Evolutionary conservation across 1,140 invertebrate species (phyloP).

Genomic region (Sminthurinus signatus): DNA sequence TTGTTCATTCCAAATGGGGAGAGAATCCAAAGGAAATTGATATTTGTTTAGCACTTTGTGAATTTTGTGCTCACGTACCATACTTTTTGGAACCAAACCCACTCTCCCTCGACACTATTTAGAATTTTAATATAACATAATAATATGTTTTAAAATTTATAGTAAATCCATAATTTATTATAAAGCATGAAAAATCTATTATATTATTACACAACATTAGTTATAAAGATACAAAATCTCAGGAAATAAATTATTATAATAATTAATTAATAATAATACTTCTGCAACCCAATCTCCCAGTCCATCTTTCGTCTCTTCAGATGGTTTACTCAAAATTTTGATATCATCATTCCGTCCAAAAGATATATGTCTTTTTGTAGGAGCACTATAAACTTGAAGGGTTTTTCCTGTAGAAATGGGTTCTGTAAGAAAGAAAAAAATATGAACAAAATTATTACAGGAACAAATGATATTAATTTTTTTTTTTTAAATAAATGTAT

Average conservation of each 20-base stretch:
- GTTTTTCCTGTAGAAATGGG: constrained; percentile 24
- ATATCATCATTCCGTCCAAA: constrained; percentile 30
- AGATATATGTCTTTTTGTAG: constrained; percentile 30
- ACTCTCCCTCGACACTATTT: constrained; percentile 25
- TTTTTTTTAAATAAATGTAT: too few relatives aligned
- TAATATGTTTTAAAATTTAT: background rate
- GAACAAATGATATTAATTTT: too few relatives aligned
- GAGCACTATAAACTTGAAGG: constrained; percentile 15
- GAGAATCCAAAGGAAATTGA: too few relatives aligned
- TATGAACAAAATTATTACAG: too few relatives aligned
- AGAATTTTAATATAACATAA: background rate
- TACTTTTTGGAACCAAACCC: constrained; percentile 29
- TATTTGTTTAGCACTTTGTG: too few relatives aligned
- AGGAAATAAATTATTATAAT: background rate
- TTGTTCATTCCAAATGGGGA: too few relatives aligned
- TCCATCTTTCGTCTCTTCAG: background rate
- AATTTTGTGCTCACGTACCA: constrained; percentile 28
- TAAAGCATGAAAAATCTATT: background rate
- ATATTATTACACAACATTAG: background rate
- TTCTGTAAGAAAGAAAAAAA: constrained; percentile 10
- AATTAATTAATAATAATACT: constrained; percentile 10
- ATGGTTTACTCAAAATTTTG: constrained; percentile 27
- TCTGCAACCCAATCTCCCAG: constrained; percentile 34
- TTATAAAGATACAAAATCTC: background rate
- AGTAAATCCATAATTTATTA: background rate